A percentile compares a stretch with the other conserved stretches of the same genome.
Conservation (phyloP, 2,113 vertebrate species). For the Aleadryas rufinucha region DNA sequence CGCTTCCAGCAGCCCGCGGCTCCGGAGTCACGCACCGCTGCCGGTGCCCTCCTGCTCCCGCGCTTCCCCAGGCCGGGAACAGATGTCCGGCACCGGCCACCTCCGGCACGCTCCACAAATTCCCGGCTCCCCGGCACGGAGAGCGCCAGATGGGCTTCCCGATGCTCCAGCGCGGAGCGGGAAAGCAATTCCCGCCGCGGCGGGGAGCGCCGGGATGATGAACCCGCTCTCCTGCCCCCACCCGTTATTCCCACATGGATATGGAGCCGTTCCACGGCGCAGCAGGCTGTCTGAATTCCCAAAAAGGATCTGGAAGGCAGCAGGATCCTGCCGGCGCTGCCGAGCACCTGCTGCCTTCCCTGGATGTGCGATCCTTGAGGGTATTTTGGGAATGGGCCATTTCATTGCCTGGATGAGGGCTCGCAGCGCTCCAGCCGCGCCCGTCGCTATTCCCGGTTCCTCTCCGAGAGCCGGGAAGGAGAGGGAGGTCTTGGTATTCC, state of each 20-base stretch:
- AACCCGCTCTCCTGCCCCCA: neutral
- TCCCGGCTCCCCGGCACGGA: neutral
- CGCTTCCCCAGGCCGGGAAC: neutral
- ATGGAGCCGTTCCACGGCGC: fast-evolving
- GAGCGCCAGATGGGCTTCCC: neutral
- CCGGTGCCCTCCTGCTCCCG: neutral
- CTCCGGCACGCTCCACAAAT: neutral
- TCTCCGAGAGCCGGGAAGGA: neutral
- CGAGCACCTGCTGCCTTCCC: neutral
- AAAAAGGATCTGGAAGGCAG: neutral
- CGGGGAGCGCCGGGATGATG: neutral
- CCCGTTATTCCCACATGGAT: neutral
- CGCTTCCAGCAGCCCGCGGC: neutral
- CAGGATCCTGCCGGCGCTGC: neutral
- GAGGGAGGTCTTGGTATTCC: neutral
- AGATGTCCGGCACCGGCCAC: neutral
- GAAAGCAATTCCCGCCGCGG: neutral
- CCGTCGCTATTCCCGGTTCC: fast-evolving
- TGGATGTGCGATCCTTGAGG: neutral
- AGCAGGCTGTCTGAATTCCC: neutral
- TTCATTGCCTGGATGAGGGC: neutral
- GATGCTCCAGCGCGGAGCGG: neutral
- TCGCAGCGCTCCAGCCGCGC: fast-evolving
- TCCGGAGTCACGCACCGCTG: neutral
- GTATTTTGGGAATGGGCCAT: neutral